A percentile compares a stretch with the other conserved stretches of the same genome.
These are phyloP conservation scores for Atrichornis clamosus DNA, from an alignment of 2,113 vertebrate genomes.

Conservation along the genomic window DNA sequence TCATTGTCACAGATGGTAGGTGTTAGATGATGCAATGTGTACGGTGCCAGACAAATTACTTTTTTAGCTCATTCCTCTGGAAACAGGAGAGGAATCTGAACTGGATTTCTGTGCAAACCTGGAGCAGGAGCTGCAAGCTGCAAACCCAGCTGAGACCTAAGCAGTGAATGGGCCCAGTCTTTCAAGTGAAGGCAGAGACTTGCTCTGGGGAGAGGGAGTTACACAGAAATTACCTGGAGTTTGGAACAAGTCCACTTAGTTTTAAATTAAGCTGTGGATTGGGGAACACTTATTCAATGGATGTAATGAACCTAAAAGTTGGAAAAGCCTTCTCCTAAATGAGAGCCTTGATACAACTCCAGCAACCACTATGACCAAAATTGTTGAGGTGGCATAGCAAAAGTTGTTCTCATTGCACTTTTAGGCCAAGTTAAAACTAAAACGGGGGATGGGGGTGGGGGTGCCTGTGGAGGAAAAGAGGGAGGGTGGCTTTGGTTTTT, in stretches of 20 bases:
- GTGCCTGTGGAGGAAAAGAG: neutral
- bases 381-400: neutral
- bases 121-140: conserved; percentile 5
- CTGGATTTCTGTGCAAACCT: conserved; percentile 39
- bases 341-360: neutral
- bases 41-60: conserved; percentile 47
- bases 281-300: neutral
- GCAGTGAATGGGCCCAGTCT: conserved; percentile 1
- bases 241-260: conserved; percentile 23
- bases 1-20: conserved; percentile 61
- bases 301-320: conserved; percentile 5
- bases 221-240: neutral
- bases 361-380: neutral
- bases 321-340: neutral
- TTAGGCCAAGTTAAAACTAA: neutral
- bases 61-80: conserved; percentile 52
- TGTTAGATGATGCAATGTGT: conserved; percentile 60
- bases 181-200: neutral
- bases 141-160: neutral
- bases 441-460: no score
- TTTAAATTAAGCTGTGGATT: conserved; percentile 27
- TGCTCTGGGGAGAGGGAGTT: neutral
- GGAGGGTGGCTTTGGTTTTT: neutral
- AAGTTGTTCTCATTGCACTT: neutral
- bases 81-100: conserved; percentile 47